Evolutionary conservation across 53 echinoderm and acorn worm species (phyloP), one percentile per base, ranked within the genome.

Genomic region (Luidia sarsii): DNA sequence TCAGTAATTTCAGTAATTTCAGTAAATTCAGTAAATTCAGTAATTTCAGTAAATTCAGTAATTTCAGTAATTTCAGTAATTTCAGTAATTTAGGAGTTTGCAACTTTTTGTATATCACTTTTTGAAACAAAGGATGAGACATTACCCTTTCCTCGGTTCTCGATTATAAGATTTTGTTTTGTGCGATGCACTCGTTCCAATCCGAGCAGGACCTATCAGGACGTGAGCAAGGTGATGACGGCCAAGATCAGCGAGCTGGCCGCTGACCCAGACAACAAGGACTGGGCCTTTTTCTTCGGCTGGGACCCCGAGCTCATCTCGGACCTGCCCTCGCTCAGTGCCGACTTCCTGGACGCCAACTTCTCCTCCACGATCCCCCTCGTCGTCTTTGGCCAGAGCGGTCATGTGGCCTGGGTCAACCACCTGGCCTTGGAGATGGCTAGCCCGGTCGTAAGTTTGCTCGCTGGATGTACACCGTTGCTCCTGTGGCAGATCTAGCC

Each of bases 341-440:
- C 88, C 0, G 66, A 53, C 29, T 88, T 65, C 67, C 65, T 88
- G 65, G 88, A 88, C 48, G 45, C 36, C 50, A 75, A 73, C 13
- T 88, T 74, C 68, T 75, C 88, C 7, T 41, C 83, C 24, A 74
- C 37, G 9, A 19, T 67, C 21, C 88, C 88, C 11, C 35, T 88
- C 6, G 75, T 75, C 35, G 83, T 88, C 27, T 59, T 83, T 57
- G 88, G 88, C 2, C 88, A 87, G 55, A 87, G 82, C 45, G 82
- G 73, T 34, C 88, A 87, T 66, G 88, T 87, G 43, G 82, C 82
- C 18, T 88, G 88, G 88, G 88, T 18, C 22, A 88, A 88, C 36
- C 18, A 15, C 16, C 75, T 21, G 39, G 88, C 88, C 18, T 33
- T 88, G 3, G 24, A 25, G 0, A 23, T 36, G 15, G 19, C 74